phyloP scores from a whole-genome alignment of 2,888 invertebrate genomes.

The Agonum fuliginosum region DNA sequence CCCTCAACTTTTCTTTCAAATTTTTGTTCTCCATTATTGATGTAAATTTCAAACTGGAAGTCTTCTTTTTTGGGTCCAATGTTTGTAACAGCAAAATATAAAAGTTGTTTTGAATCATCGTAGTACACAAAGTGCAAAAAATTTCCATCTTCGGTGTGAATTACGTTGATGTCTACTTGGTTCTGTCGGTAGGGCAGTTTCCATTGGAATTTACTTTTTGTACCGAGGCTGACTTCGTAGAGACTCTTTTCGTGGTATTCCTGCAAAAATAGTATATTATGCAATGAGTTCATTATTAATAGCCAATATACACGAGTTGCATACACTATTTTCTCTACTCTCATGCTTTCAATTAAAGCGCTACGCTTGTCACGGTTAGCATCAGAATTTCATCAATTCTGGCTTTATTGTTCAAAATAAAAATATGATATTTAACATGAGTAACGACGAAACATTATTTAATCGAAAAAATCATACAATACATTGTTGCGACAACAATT shows the following conservation, averaged over 20 bases:
- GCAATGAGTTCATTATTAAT: too few species aligned
- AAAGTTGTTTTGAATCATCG: background rate
- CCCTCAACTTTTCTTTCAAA: conserved; percentile 26
- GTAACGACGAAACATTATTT: too few species aligned
- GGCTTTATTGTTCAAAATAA: too few species aligned
- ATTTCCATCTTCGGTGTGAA: conserved; percentile 18
- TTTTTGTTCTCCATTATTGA: conserved; percentile 17
- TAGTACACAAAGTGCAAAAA: conserved; percentile 46
- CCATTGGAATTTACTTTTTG: conserved; percentile 42
- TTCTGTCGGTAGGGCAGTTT: conserved; percentile 36
- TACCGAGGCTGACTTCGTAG: background rate
- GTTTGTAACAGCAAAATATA: conserved; percentile 39
- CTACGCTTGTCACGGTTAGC: too few species aligned
- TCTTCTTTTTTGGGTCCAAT: conserved; percentile 10
- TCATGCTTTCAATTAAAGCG: too few species aligned
- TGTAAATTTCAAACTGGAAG: conserved; percentile 32
- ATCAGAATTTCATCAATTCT: too few species aligned
- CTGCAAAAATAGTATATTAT: conserved; percentile 2
- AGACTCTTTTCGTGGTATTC: conserved; percentile 38
- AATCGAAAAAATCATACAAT: too few species aligned
- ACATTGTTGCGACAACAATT: too few species aligned
- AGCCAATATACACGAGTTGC: too few species aligned
- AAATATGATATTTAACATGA: too few species aligned
- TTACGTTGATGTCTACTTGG: conserved; percentile 46
- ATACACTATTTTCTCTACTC: too few species aligned